These are phyloP conservation scores for Calcarius ornatus DNA, from an alignment of 2,113 vertebrate species.

Conservation along the genomic window DNA sequence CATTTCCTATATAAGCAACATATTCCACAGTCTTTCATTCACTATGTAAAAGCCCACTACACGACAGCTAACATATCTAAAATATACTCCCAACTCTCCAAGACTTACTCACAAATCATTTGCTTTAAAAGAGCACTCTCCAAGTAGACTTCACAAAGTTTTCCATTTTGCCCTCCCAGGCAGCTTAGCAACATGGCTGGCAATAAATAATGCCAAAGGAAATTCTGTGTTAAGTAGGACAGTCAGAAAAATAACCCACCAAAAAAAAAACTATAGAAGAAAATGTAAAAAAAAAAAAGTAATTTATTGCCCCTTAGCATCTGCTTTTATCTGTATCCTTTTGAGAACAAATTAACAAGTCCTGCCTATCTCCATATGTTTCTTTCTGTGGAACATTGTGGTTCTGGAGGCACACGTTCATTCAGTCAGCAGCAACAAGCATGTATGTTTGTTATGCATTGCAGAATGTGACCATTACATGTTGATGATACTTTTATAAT, in stretches of 20 bases:
- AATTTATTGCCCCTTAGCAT: constrained; percentile 66
- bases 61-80: background rate
- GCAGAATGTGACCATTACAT: constrained; percentile 8
- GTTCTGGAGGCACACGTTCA: background rate
- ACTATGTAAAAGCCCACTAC: background rate
- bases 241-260: background rate
- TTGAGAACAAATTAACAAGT: constrained; percentile 66
- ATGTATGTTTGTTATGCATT: background rate
- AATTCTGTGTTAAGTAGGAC: constrained; percentile 42
- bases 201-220: constrained; percentile 65
- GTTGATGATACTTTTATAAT: constrained; percentile 50
- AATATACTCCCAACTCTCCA: background rate
- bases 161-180: constrained; percentile 49
- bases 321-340: constrained; percentile 66
- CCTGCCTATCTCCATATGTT: constrained; percentile 36
- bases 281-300: constrained; percentile 26
- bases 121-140: background rate
- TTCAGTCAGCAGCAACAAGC: background rate
- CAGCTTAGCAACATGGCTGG: background rate
- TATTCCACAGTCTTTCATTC: constrained; percentile 26
- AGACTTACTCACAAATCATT: background rate
- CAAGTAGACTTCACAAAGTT: constrained; percentile 6
- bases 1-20: background rate
- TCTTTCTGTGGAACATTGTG: background rate
- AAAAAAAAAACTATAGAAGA: background rate